Evolutionary conservation across 2,797 vertebrate species (phyloP).

Genomic region (Clarias fuscus): DNA sequence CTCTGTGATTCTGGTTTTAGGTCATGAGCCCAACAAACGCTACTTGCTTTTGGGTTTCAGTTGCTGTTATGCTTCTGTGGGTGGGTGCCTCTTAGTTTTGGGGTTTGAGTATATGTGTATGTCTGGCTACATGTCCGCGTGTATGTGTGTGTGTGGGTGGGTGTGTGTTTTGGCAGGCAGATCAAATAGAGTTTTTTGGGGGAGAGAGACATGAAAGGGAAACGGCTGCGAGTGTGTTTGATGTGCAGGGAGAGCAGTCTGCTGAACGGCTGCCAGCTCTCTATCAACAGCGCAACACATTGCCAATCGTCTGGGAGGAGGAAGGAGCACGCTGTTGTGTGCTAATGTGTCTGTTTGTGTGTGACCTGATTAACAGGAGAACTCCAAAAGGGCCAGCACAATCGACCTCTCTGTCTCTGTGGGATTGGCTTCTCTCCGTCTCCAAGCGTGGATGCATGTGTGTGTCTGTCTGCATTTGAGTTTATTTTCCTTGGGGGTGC

Average conservation of each 20-base stretch:
- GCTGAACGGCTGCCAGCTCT: constrained; percentile 78
- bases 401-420: constrained; percentile 34
- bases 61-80: constrained; percentile 37
- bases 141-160: constrained; percentile 19
- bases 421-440: constrained; percentile 12
- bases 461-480: constrained; percentile 19
- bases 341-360: constrained; percentile 55
- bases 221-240: constrained; percentile 73
- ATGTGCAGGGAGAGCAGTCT: constrained; percentile 76
- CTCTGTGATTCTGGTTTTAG: constrained; percentile 4
- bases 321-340: constrained; percentile 47
- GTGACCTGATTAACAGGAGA: constrained; percentile 53
- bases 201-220: constrained; percentile 71
- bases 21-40: not conserved
- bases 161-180: constrained; percentile 51
- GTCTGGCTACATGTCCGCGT: constrained; percentile 20
- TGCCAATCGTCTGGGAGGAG: constrained; percentile 62
- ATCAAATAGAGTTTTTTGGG: constrained; percentile 54
- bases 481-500: constrained; percentile 30
- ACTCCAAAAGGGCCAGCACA: constrained; percentile 42
- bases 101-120: constrained; percentile 31
- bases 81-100: constrained; percentile 20
- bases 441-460: constrained; percentile 26
- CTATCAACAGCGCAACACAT: constrained; percentile 80
- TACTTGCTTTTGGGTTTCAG: constrained; percentile 16